Base-by-base conservation (phyloP, 2,113 vertebrate genomes). In the Etia nguti region DNA sequence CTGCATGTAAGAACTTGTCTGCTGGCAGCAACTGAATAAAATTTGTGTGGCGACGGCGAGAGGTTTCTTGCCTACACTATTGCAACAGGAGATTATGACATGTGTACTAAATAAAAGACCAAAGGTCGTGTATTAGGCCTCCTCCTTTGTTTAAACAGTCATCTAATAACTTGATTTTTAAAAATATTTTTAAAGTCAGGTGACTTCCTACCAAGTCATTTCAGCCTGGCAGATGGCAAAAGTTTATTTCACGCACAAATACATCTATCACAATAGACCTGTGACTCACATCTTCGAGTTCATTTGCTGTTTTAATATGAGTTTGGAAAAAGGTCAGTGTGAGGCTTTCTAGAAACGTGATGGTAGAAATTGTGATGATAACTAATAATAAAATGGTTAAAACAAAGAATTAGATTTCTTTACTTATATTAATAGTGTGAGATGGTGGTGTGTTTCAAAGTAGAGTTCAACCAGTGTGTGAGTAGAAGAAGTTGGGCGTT, bases 181-280 rank as follows among this genome's bases (percentile, higher is more conserved):
- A 36, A 62, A 62, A 62, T 36, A 9, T 20, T 48, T 60, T 2
- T 36, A 36, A 65, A 65, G 50, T 0, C 20, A 48, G n/a, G n/a
- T 12, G 16, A 75, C 20, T 6, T 77, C 6, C 26, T 77, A 31
- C 18, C 15, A 31, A 50, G 43, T 77, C 5, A 0, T 46, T 26
- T 73, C 41, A 48, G 68, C 22, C 41, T 16, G 41, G 41, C 22
- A 73, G 13, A 10, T 73, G 41, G 0, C 38, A 70, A 43, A 24
- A 43, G 0, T 0, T 75, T 0, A 20, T n/a, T 2, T 31, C 10
- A n/a, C 0, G 0, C 4, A 77, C 43, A 75, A 48, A 48, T 48
- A 24, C 0, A 2, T 0, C 22, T 11, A 0, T 16, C 0, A 31
- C 29, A 77, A 12, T 13, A 2, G 26, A 31, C 3, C 70, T 77